These are phyloP conservation scores for Lasioglossum malachurum DNA, from an alignment of 2,888 invertebrate genomes.

Conservation along the genomic window DNA sequence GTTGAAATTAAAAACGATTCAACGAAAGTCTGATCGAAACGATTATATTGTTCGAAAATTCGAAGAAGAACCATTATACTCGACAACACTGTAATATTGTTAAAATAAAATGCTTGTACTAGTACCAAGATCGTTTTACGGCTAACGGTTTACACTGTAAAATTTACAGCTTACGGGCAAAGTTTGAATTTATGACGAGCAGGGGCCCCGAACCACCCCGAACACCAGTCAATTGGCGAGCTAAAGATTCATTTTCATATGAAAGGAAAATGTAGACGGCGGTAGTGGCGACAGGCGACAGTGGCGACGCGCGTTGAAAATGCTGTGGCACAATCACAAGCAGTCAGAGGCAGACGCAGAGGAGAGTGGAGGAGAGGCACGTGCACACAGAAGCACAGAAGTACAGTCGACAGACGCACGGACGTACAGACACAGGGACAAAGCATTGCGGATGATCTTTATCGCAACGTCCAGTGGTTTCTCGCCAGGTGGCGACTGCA, in stretches of 20 bases:
- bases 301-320: conserved; percentile 17
- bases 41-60: not conserved
- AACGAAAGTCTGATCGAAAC: not conserved
- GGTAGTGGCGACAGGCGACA: not conserved
- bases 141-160: not conserved
- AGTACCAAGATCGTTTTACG: not conserved
- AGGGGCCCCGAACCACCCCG: no score
- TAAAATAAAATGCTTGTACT: not conserved
- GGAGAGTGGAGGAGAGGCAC: not conserved
- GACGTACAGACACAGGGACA: not conserved
- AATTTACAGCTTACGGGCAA: not conserved
- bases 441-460: conserved; percentile 56
- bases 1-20: not conserved
- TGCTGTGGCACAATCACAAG: not conserved
- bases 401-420: not conserved
- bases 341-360: not conserved
- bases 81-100: not conserved
- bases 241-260: conserved; percentile 41
- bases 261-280: conserved; percentile 4
- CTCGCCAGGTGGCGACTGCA: conserved; percentile 68
- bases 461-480: conserved; percentile 32
- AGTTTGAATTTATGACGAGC: not conserved
- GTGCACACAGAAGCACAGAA: no score
- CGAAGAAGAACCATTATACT: not conserved
- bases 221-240: not conserved